Conservation (phyloP, 1,140 invertebrate genomes). For the Sarcophaga peregrina region DNA sequence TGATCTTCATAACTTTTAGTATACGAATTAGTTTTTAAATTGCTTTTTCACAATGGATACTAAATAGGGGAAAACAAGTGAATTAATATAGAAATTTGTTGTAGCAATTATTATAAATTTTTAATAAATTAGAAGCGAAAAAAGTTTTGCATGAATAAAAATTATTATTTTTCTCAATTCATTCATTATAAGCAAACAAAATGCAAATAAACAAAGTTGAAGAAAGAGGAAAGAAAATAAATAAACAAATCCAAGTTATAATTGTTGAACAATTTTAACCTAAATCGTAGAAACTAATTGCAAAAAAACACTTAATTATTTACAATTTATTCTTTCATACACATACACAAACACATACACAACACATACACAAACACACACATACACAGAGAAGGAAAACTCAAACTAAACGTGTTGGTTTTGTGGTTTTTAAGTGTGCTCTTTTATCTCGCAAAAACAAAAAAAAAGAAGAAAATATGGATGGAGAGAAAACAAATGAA, state of each 20-base stretch:
- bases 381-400: too few relatives aligned
- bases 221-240: too few relatives aligned
- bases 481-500: neutral
- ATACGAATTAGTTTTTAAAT: too few relatives aligned
- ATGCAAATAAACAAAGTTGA: neutral
- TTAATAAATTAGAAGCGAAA: too few relatives aligned
- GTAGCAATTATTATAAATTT: too few relatives aligned
- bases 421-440: slow-evolving; percentile 22
- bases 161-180: slow-evolving; percentile 18
- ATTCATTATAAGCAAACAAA: neutral
- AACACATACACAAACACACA: too few relatives aligned
- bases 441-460: neutral
- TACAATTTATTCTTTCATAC: slow-evolving; percentile 18
- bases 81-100: too few relatives aligned
- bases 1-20: too few relatives aligned
- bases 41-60: too few relatives aligned
- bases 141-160: neutral
- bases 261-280: slow-evolving; percentile 24
- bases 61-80: too few relatives aligned
- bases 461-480: too few relatives aligned
- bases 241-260: slow-evolving; percentile 18
- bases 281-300: slow-evolving; percentile 13
- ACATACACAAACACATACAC: too few relatives aligned
- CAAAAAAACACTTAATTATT: slow-evolving; percentile 27
- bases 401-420: slow-evolving; percentile 20